These are phyloP conservation scores for Apoda limacodes DNA, from an alignment of 2,888 invertebrate species.

Conservation along the genomic window DNA sequence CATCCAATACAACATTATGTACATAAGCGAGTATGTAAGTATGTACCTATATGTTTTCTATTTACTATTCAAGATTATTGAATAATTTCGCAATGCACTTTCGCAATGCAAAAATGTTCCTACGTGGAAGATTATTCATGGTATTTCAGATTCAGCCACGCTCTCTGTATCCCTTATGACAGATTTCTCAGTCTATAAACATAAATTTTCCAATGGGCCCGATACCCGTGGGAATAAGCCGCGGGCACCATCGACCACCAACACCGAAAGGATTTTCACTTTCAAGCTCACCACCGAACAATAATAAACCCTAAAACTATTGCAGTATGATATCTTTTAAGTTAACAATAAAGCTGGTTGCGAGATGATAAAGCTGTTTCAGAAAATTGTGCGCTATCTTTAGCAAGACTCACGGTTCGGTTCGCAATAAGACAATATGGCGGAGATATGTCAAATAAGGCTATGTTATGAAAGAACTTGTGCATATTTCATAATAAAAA, in stretches of 20 bases:
- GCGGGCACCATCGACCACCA: conserved; percentile 57
- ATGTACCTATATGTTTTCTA: not conserved
- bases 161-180: conserved; percentile 62
- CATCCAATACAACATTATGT: no score
- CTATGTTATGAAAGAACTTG: conserved; percentile 31
- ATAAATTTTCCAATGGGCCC: conserved; percentile 62
- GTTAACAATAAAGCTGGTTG: conserved; percentile 15
- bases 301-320: conserved; percentile 29
- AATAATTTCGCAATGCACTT: conserved; percentile 13
- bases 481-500: conserved; percentile 48
- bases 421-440: conserved; percentile 52
- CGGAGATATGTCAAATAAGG: conserved; percentile 29
- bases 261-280: conserved; percentile 62
- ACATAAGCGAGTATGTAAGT: not conserved
- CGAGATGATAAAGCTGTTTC: conserved; percentile 57
- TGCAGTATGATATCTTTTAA: conserved; percentile 20
- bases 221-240: conserved; percentile 64
- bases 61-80: conserved; percentile 4
- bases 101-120: conserved; percentile 22
- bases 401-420: conserved; percentile 37
- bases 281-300: conserved; percentile 28
- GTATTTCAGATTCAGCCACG: conserved; percentile 56
- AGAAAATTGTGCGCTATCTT: conserved; percentile 45
- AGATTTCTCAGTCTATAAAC: conserved; percentile 66
- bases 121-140: conserved; percentile 62